These are phyloP conservation scores for Andrena minutula DNA, from an alignment of 2,888 invertebrate genomes.

Conservation along the genomic window DNA sequence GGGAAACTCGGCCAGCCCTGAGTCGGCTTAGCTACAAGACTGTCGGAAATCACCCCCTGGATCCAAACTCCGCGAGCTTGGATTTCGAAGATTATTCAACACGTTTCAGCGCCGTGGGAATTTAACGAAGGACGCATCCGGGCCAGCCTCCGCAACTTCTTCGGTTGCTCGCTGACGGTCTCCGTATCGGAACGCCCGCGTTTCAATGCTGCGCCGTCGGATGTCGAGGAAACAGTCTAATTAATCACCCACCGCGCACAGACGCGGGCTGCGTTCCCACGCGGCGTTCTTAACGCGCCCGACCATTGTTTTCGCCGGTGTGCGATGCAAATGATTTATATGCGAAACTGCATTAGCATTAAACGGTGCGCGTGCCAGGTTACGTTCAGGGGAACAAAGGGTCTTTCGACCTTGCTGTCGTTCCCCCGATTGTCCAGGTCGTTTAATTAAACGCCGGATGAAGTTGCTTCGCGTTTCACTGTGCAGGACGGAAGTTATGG, in stretches of 20 bases:
- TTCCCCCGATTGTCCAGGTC: slow-evolving; percentile 23
- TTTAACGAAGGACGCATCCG: background rate
- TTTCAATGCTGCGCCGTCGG: background rate
- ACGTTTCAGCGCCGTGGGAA: background rate
- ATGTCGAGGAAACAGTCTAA: background rate
- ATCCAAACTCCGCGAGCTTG: background rate
- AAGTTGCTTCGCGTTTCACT: slow-evolving; percentile 32
- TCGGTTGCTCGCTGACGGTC: background rate
- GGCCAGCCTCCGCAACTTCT: background rate
- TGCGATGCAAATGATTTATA: slow-evolving; percentile 25
- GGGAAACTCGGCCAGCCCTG: background rate
- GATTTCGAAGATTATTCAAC: background rate
- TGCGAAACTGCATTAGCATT: slow-evolving; percentile 4
- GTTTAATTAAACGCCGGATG: slow-evolving; percentile 44
- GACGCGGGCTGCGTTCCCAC: background rate
- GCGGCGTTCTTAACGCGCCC: slow-evolving; percentile 1
- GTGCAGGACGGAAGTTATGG: background rate
- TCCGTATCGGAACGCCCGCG: background rate
- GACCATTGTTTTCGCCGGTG: slow-evolving; percentile 5
- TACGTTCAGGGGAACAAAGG: slow-evolving; percentile 22
- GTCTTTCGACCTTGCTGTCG: slow-evolving; percentile 17
- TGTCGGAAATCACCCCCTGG: background rate
- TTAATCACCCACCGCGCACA: background rate
- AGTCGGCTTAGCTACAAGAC: background rate
- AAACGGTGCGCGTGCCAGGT: background rate